phyloP scores from a whole-genome alignment of 2,113 vertebrate genomes.

The Hippocampus abdominalis region DNA sequence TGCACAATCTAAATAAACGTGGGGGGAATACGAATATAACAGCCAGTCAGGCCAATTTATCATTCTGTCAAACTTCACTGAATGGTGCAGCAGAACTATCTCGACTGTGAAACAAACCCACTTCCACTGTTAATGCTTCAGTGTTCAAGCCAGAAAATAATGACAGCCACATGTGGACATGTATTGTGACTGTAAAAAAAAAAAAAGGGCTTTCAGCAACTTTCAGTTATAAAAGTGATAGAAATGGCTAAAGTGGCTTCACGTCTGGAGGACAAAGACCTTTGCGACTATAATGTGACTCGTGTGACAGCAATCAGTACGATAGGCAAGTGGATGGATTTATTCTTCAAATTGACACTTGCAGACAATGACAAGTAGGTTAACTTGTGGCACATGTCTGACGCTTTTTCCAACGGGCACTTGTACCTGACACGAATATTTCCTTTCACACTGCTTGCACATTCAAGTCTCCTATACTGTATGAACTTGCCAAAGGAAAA shows the following conservation, averaged over 20 bases:
- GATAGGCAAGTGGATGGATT: background rate
- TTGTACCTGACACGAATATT: conserved; percentile 21
- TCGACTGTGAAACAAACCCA: conserved; percentile 36
- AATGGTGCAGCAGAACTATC: conserved; percentile 60
- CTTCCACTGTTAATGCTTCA: conserved; percentile 32
- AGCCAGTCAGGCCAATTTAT: conserved; percentile 70
- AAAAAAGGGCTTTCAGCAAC: conserved; percentile 19
- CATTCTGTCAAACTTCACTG: conserved; percentile 70
- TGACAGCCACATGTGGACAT: conserved; percentile 35
- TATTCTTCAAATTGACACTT: background rate
- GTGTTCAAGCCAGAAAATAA: conserved; percentile 31
- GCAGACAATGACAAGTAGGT: background rate
- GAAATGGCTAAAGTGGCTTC: background rate
- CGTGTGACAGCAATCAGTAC: background rate
- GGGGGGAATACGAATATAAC: conserved; percentile 60
- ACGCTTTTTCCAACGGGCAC: conserved; percentile 14
- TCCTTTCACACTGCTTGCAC: conserved; percentile 19
- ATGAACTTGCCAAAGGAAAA: conserved; percentile 1
- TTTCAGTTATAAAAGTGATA: conserved; percentile 26
- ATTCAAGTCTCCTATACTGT: conserved; percentile 5
- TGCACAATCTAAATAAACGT: conserved; percentile 57
- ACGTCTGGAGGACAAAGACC: background rate
- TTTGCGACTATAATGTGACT: background rate
- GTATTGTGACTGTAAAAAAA: conserved; percentile 33
- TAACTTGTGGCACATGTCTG: background rate